Conservation (phyloP, 2,113 vertebrate genomes). For the Centropus unirufus region DNA sequence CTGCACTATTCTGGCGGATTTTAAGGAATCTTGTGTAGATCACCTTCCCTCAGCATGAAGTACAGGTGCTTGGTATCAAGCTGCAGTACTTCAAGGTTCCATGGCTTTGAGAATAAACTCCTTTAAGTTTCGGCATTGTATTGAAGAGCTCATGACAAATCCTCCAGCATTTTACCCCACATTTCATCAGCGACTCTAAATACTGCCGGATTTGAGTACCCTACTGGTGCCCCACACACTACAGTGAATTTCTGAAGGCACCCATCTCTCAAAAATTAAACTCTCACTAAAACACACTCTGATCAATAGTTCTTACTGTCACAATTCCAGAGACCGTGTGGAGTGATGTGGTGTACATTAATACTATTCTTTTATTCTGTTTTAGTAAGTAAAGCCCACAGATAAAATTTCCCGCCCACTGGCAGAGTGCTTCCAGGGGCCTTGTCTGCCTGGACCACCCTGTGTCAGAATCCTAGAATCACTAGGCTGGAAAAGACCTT, state of each 20-base stretch:
- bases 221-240: not conserved
- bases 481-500: no score
- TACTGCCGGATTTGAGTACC: not conserved
- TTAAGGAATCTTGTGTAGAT: not conserved
- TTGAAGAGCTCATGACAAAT: not conserved
- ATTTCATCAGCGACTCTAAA: not conserved
- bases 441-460: not conserved
- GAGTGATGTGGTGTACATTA: rapidly evolving
- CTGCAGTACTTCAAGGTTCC: not conserved
- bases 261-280: not conserved
- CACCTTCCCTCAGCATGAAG: not conserved
- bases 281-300: not conserved
- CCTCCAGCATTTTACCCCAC: not conserved
- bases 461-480: not conserved
- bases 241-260: not conserved
- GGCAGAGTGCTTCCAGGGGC: not conserved
- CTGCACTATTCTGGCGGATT: not conserved
- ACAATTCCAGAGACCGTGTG: not conserved
- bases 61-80: not conserved
- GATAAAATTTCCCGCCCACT: not conserved
- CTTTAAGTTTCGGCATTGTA: rapidly evolving
- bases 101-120: not conserved
- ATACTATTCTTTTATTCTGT: not conserved
- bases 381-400: not conserved
- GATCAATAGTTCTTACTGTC: not conserved